These are phyloP conservation scores for Drosophila gunungcola DNA, from an alignment of 1,140 invertebrate genomes.

Conservation along the genomic window DNA sequence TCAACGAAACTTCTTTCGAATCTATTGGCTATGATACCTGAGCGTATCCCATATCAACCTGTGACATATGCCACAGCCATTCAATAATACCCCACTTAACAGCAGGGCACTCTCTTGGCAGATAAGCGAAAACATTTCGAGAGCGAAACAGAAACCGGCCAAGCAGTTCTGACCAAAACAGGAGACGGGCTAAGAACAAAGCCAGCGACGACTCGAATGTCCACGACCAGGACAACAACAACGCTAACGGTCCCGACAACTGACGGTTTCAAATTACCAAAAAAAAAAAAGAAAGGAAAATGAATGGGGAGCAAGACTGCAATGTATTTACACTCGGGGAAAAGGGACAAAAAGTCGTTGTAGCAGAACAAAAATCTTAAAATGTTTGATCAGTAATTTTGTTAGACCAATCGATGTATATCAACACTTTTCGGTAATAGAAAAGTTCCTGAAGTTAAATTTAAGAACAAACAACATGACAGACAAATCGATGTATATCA, in stretches of 20 bases:
- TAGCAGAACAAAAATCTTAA: no score
- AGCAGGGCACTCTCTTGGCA: slow-evolving; percentile 24
- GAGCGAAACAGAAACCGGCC: slow-evolving; percentile 66
- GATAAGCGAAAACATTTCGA: slow-evolving; percentile 68
- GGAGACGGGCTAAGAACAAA: slow-evolving; percentile 38
- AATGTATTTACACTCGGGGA: slow-evolving; percentile 28
- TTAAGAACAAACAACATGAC: no score
- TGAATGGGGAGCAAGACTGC: slow-evolving; percentile 10
- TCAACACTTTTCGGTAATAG: no score
- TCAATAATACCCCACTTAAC: slow-evolving; percentile 35
- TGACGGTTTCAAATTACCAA: slow-evolving; percentile 68
- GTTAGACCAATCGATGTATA: no score
- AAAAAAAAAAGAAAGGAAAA: slow-evolving; percentile 7
- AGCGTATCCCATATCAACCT: slow-evolving; percentile 30
- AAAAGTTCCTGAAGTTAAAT: no score
- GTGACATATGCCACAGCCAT: slow-evolving; percentile 46
- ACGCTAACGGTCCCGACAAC: slow-evolving; percentile 37
- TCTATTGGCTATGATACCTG: slow-evolving; percentile 14
- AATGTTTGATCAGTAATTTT: no score
- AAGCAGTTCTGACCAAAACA: slow-evolving; percentile 34
- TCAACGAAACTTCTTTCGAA: slow-evolving; percentile 6
- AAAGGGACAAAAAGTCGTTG: slow-evolving; percentile 7
- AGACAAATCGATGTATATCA: no score
- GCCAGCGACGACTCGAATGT: slow-evolving; percentile 49
- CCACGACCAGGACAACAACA: slow-evolving; percentile 39